A percentile compares a stretch with the other conserved stretches of the same genome.
Evolutionary conservation across 2,797 vertebrate genomes (phyloP).

Genomic region (Thaleichthys pacificus): DNA sequence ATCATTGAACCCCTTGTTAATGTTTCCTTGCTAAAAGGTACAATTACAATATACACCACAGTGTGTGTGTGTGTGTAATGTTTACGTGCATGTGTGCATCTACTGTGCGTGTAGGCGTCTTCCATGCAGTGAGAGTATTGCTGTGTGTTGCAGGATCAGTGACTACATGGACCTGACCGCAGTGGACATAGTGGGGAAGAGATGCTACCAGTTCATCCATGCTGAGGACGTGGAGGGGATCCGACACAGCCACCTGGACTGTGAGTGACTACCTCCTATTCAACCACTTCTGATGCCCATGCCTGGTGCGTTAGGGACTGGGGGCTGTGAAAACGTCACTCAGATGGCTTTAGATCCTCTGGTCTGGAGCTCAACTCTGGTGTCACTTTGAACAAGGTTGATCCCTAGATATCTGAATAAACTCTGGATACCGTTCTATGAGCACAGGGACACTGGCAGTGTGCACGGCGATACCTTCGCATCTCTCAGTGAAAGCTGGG

Average conservation of each 20-base stretch:
- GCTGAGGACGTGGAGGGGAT: conserved; percentile 98
- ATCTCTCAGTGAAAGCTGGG: conserved; percentile 1
- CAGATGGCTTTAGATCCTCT: neutral
- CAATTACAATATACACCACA: neutral
- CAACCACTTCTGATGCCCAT: too few relatives aligned
- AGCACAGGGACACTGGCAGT: neutral
- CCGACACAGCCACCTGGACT: conserved; percentile 92
- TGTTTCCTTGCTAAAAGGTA: too few relatives aligned
- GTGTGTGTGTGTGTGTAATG: conserved; percentile 7
- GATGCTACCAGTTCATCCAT: conserved; percentile 98
- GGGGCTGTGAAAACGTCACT: neutral
- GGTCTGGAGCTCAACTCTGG: too few relatives aligned
- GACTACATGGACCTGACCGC: conserved; percentile 98
- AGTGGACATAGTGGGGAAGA: conserved; percentile 95
- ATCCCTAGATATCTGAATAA: too few relatives aligned
- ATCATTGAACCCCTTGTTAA: neutral
- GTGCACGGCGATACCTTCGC: neutral
- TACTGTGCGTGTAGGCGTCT: neutral
- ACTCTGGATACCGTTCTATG: neutral
- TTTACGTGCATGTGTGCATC: too few relatives aligned
- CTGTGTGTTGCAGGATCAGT: conserved; percentile 82
- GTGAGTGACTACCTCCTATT: conserved; percentile 77
- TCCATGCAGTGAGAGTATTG: neutral
- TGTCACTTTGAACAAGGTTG: neutral
- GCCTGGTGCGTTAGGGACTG: too few relatives aligned